A percentile compares a stretch with the other conserved stretches of the same genome.
Evolutionary conservation across 2,888 invertebrate species (phyloP).

Genomic region (Drosophila kambysellisi): DNA sequence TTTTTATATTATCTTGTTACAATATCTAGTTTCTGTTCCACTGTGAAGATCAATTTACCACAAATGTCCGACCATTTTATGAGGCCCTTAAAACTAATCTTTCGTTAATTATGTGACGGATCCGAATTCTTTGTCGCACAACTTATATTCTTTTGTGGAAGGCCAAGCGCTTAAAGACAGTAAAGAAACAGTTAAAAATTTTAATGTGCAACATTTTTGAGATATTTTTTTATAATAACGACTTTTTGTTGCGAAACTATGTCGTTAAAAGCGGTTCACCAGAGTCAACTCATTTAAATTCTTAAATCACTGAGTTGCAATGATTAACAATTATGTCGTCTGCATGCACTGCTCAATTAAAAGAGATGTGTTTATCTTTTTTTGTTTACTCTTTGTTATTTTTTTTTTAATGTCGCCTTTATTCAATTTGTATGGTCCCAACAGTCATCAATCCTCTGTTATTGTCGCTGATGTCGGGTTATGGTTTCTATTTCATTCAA

Average conservation of each 20-base stretch:
- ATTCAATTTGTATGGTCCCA: neutral
- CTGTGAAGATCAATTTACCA: neutral
- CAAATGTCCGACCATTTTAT: neutral
- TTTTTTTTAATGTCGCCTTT: neutral
- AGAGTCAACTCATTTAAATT: neutral
- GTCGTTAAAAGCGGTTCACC: neutral
- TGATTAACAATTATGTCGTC: neutral
- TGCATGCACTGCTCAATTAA: neutral
- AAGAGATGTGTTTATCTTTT: neutral
- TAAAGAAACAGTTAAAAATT: neutral
- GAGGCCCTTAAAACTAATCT: neutral
- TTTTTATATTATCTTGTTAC: neutral
- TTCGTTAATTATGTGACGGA: neutral
- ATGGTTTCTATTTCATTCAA: neutral
- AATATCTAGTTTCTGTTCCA: neutral
- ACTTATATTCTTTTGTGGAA: neutral
- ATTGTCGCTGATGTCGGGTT: neutral
- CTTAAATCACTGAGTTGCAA: neutral
- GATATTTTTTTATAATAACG: too few species aligned
- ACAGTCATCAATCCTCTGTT: neutral
- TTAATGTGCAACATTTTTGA: neutral
- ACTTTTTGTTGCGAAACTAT: neutral
- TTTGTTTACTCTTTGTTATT: neutral
- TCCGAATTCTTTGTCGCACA: neutral
- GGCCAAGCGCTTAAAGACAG: neutral